Evolutionary conservation across 2,113 vertebrate genomes (phyloP).

Genomic region (Amblyopsis rosae): DNA sequence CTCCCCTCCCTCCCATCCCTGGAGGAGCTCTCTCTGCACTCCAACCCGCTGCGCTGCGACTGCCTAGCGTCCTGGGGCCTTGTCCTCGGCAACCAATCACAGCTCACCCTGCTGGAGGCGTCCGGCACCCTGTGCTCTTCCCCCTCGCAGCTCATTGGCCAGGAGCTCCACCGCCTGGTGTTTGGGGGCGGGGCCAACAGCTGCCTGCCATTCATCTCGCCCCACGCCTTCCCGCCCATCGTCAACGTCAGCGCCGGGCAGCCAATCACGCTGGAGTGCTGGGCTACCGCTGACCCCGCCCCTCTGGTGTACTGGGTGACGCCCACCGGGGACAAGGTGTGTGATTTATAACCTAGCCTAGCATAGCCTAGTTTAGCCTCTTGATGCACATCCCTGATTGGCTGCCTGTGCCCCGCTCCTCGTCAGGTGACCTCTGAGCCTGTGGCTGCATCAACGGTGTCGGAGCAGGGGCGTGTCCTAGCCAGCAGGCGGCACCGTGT

Average conservation of each 20-base stretch:
- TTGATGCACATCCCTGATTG: not conserved
- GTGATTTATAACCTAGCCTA: not conserved
- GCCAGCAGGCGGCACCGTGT: conserved; percentile 58
- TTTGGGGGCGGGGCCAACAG: conserved; percentile 53
- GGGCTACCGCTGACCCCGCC: conserved; percentile 77
- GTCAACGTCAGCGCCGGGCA: conserved; percentile 72
- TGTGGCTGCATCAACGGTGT: conserved; percentile 54
- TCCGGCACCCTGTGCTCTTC: conserved; percentile 75
- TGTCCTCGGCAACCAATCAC: conserved; percentile 70
- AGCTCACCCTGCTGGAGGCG: conserved; percentile 74
- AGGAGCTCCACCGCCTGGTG: conserved; percentile 74
- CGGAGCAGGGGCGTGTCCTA: conserved; percentile 48
- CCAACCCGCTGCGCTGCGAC: conserved; percentile 82
- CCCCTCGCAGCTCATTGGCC: conserved; percentile 72
- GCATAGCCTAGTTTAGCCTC: not conserved
- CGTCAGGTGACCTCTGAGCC: conserved; percentile 72
- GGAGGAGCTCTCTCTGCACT: conserved; percentile 75
- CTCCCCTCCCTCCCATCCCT: conserved; percentile 69
- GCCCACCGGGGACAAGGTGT: conserved; percentile 78
- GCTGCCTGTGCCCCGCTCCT: not conserved
- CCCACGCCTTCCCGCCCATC: conserved; percentile 63
- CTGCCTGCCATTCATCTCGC: conserved; percentile 77
- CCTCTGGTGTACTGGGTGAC: conserved; percentile 84
- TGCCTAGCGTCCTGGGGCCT: conserved; percentile 78
- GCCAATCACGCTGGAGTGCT: conserved; percentile 76